These are phyloP conservation scores for Symphodus melops DNA, from an alignment of 2,113 vertebrate species.

Conservation along the genomic window DNA sequence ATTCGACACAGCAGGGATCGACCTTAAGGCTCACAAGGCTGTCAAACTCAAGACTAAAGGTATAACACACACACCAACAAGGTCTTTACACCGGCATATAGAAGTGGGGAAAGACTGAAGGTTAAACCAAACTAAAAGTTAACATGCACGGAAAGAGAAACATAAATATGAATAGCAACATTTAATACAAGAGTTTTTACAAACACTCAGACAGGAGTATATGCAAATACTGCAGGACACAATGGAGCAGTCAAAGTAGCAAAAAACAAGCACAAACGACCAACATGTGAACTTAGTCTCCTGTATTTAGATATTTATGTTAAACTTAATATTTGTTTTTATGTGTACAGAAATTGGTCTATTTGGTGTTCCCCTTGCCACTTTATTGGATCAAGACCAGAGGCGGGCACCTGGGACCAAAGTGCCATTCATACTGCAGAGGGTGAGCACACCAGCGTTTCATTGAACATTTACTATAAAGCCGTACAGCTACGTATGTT, in stretches of 20 bases:
- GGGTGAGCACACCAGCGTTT: conserved; percentile 74
- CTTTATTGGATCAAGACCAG: conserved; percentile 95
- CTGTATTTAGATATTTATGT: neutral
- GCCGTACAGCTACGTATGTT: neutral
- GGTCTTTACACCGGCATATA: neutral
- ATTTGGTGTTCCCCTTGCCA: conserved; percentile 89
- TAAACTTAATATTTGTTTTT: conserved; percentile 21
- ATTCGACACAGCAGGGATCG: conserved; percentile 89
- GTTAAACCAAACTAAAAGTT: neutral
- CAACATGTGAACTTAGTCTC: neutral
- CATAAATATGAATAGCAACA: neutral
- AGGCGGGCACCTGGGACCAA: conserved; percentile 86
- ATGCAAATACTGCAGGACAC: neutral
- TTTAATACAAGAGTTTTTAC: too few species aligned
- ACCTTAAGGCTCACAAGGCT: conserved; percentile 92
- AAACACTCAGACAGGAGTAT: neutral
- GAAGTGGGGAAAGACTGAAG: too few species aligned
- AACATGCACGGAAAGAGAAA: neutral
- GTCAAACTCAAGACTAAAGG: conserved; percentile 93
- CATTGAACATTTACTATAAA: neutral
- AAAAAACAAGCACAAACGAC: neutral
- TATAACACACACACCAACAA: conserved; percentile 49
- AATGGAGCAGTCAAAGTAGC: neutral
- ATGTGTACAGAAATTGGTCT: conserved; percentile 88
- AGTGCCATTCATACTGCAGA: conserved; percentile 93